phyloP scores from a whole-genome alignment of 2,797 vertebrate genomes.

The Smutsia gigantea region DNA sequence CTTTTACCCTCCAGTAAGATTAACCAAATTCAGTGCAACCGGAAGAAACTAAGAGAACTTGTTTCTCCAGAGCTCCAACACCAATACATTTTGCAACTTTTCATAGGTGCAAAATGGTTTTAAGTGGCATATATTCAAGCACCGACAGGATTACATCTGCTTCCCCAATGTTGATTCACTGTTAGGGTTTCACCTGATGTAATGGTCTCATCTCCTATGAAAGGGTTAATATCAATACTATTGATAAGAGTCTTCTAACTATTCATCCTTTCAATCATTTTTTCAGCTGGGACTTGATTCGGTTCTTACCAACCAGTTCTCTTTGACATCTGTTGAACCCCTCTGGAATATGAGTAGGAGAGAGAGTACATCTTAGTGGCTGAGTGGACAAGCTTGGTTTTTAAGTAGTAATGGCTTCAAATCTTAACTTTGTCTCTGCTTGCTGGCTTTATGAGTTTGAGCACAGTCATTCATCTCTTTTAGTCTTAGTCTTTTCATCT shows the following conservation, averaged over 20 bases:
- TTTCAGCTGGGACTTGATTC: background rate
- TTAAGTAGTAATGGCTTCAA: background rate
- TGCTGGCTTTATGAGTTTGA: background rate
- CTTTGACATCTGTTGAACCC: background rate
- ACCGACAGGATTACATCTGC: background rate
- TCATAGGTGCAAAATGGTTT: background rate
- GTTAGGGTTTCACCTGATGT: background rate
- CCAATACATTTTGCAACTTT: background rate
- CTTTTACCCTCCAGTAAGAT: background rate
- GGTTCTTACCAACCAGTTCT: background rate
- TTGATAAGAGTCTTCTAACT: background rate
- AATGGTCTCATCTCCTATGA: background rate
- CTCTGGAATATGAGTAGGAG: background rate
- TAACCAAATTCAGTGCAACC: background rate
- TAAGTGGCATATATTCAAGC: background rate
- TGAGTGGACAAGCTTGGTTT: background rate
- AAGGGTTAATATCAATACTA: background rate
- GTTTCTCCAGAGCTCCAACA: background rate
- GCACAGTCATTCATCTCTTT: background rate
- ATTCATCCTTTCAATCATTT: background rate
- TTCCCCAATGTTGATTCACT: background rate
- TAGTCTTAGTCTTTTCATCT: background rate
- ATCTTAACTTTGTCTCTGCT: background rate
- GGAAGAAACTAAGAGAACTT: background rate
- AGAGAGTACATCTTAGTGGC: fast-evolving